Conservation (phyloP, 2,113 vertebrate genomes). For the Indicator maculatus region DNA sequence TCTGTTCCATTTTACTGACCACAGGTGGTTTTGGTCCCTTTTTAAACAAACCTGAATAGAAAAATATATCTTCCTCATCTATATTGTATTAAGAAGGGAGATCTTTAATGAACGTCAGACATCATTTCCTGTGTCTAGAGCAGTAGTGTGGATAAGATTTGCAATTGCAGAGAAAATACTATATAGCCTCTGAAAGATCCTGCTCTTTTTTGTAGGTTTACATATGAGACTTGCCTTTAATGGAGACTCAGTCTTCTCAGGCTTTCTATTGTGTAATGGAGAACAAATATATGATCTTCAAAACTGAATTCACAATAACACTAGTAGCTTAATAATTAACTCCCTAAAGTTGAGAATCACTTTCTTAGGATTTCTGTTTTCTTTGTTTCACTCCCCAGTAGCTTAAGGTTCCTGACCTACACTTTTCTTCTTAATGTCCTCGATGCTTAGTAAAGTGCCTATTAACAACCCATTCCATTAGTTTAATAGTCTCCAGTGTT, state of each 20-base stretch:
- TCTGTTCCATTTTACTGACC: slow-evolving; percentile 41
- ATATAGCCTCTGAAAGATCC: neutral
- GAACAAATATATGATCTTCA: neutral
- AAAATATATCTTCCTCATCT: neutral
- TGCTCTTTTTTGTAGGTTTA: neutral
- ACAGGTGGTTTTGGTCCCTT: neutral
- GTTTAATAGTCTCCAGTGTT: neutral
- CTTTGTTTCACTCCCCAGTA: neutral
- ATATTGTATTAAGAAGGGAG: neutral
- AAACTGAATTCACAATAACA: neutral
- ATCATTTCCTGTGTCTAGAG: neutral
- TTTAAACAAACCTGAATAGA: neutral
- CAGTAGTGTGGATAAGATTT: neutral
- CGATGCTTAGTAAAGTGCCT: neutral
- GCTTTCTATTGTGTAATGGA: neutral
- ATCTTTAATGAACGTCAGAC: neutral
- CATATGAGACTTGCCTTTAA: neutral
- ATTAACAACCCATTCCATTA: neutral
- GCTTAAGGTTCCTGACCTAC: neutral
- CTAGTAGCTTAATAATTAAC: neutral
- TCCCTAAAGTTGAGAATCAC: neutral
- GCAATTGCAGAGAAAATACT: neutral
- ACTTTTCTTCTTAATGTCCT: neutral
- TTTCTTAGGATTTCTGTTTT: neutral
- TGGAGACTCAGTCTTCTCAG: neutral